Conservation (phyloP, 2,888 invertebrate genomes). For the Linnaemya tessellans region DNA sequence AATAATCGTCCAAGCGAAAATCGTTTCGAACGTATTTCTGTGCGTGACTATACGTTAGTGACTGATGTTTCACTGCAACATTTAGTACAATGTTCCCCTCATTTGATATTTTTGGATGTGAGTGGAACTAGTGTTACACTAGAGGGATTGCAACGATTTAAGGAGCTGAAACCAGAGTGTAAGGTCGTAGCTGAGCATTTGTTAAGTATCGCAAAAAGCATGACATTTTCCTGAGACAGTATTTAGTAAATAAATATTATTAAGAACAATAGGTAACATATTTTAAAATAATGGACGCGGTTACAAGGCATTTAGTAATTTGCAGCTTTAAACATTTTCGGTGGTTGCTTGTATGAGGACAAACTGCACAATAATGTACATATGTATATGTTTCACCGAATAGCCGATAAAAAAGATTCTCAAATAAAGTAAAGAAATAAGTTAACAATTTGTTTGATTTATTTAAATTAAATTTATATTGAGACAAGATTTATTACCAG, state of each 20-base stretch:
- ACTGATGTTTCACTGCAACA: constrained; percentile 87
- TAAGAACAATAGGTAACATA: background rate
- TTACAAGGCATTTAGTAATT: background rate
- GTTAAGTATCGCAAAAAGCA: constrained; percentile 27
- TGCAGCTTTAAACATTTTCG: background rate
- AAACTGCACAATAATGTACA: background rate
- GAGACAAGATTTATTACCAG: no score
- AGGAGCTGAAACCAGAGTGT: constrained; percentile 85
- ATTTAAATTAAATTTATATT: no score
- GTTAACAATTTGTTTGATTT: no score
- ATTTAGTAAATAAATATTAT: constrained; percentile 33
- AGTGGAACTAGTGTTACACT: constrained; percentile 87
- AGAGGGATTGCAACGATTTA: constrained; percentile 86
- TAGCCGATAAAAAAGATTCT: no score
- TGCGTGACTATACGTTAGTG: constrained; percentile 86
- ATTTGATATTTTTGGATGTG: constrained; percentile 86
- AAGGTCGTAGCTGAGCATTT: constrained; percentile 83
- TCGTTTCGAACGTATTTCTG: constrained; percentile 84
- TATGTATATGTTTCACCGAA: no score
- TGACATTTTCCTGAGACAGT: constrained; percentile 39
- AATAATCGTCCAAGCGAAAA: constrained; percentile 83
- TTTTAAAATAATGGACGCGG: background rate
- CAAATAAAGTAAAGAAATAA: no score
- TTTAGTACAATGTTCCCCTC: constrained; percentile 86
- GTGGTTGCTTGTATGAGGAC: background rate